Evolutionary conservation across 2,888 invertebrate species (phyloP), one percentile per base, ranked within the genome.

Genomic region (Kryphioiulus occultus): DNA sequence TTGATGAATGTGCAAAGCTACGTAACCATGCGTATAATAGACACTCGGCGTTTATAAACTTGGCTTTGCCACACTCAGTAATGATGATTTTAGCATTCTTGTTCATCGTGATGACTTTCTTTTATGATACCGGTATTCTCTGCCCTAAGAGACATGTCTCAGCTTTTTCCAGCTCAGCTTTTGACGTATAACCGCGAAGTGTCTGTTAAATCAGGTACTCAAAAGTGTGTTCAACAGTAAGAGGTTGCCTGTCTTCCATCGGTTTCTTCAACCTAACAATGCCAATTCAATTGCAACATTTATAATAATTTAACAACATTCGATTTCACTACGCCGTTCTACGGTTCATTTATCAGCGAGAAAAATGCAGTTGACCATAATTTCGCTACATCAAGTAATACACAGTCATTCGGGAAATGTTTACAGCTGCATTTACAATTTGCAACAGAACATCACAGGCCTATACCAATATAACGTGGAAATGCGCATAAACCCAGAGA

Each of bases 201-300:
- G 78, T 78, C 78, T 78, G 78, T 78, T 78, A 78, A 78, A 30
- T 78, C 78, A 78, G 78, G 78, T 78, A 78, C 78, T 78, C 78
- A 78, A 78, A 26, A 15, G 78, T 78, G 78, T 78, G 78, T 30
- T 78, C 78, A 78, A 10, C 78, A 78, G 78, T 78, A 78, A 78
- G 17, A 30, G 78, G 78, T 78, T 30, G 0, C 30, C 17, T 30
- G 30, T 68, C 30, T 78, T 78, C 30, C 30, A 30, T 78, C 78
- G 15, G 26, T 78, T 78, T 78, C 30, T 78, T 30, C 26, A 78
- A 78, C 30, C 30, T 78, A 78, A 78, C 78, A 78, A 78, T 78
- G 15, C 78, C 78, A 32, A 30, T n/a, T n/a, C n/a, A n/a, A n/a
- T n/a, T 30, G 78, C 78, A 78, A 78, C 78, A 78, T 30, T 78